Evolutionary conservation across 1,140 invertebrate genomes (phyloP), one percentile per base, ranked within the genome.

Genomic region (Aphaenogaster floridana): DNA sequence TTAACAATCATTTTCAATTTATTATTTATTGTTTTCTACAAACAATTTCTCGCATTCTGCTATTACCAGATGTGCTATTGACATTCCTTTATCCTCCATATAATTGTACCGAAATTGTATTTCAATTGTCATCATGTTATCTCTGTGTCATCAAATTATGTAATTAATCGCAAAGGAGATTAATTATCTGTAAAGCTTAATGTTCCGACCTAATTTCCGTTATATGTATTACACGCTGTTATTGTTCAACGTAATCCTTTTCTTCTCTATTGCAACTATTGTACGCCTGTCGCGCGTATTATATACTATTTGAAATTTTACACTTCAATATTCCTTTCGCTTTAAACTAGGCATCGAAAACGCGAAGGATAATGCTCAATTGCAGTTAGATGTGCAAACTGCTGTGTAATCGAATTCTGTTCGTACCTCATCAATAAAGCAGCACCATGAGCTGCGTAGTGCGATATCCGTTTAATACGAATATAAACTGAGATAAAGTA

Each of bases 401-500:
- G 28, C 54, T 48, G 80, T 74, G 36, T 74, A 76, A 84, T 84
- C 80, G 80, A 84, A 39, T 84, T 63, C 34, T 21, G 17, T n/a
- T 48, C 54, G 17, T 76, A 84, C 21, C 54, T 84, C 80, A 74
- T 76, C 69, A 54, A 84, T 84, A 61, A 84, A 80, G 63, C 78
- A 54, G 69, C 54, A 17, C 28, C 17, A 36, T 74, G 69, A 72
- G 21, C 28, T 28, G 79, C 48, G n/a, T 54, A 28, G 64, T 34
- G 80, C 69, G 69, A 74, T 84, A 84, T 84, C 66, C 79, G 39
- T 71, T 84, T 84, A 84, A 63, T 69, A 74, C 54, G 80, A 48
- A 84, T 84, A 84, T 84, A 84, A 76, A 76, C 80, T 84, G 69
- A 84, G 80, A 74, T 84, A 84, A 84, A 84, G 57, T 84, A 84